Base-by-base conservation (phyloP, 1,140 invertebrate species). In the Thalassaphorura encarpata region DNA sequence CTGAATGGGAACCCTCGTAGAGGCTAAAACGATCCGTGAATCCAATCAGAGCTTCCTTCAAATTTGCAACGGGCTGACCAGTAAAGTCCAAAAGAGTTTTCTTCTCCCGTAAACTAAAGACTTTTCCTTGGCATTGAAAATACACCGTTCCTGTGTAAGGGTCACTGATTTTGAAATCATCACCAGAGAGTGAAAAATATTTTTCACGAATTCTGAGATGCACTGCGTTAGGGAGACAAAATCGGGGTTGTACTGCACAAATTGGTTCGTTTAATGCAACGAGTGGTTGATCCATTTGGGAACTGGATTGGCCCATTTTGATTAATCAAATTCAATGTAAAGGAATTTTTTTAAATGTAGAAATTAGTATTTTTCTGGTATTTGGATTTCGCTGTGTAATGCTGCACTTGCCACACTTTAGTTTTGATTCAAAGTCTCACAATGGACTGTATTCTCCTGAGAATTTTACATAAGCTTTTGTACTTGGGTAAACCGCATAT, bases 21-120 rank as follows among this genome's bases (percentile, higher is more conserved):
- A 60, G 42, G 26, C 36, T 56, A 50, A 56, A 60, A 26, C 53
- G 56, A 49, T 60, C 58, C 4, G 58, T 60, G 39, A 60, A 56
- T 0, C 53, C 33, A 27, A 60, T 21, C 5, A 60, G 42, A 21
- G 48, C 46, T 46, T 60, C 58, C 28, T 60, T 60, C 48, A 60
- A 23, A 27, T 60, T 60, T 3, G 56, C 42, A 23, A 60, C 49
- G 27, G 58, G 58, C 8, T 50, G 33, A 16, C 58, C 58, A 48
- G 51, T 40, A 39, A 56, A 56, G 39, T 60, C 58, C 27, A 39
- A 24, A 1, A 60, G 45, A 5, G 54, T 24, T 28, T 60, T 60
- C 28, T 60, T 60, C 26, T 60, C 58, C 24, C 58, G 27, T 29
- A 60, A 19, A 49, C 58, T 60, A 27, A 60, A 60, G 2, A 33